A percentile compares a stretch with the other conserved stretches of the same genome.
phyloP scores from a whole-genome alignment of 2,797 vertebrate species.

The Paramormyrops hopkinsi region DNA sequence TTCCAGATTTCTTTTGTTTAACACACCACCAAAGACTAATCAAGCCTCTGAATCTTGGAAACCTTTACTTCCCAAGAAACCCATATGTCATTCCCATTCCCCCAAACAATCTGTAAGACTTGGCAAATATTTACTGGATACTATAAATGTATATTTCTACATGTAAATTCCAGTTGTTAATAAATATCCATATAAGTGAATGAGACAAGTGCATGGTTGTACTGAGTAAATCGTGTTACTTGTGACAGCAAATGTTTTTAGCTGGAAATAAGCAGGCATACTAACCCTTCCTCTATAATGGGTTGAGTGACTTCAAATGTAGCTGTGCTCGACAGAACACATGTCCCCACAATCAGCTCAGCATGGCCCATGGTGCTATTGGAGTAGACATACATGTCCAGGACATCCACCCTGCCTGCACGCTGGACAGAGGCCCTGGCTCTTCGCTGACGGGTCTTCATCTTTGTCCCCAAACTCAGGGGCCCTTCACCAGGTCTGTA shows the following conservation, averaged over 20 bases:
- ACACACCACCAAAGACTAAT: background rate
- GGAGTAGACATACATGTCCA: constrained; percentile 54
- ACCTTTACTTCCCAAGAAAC: background rate
- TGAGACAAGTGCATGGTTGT: background rate
- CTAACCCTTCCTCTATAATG: constrained; percentile 52
- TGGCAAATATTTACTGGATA: background rate
- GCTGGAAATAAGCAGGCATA: constrained; percentile 15
- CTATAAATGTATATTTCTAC: background rate
- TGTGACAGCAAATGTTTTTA: background rate
- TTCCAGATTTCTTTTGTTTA: background rate
- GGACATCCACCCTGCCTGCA: background rate
- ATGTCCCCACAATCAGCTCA: constrained; percentile 46
- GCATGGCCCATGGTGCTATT: constrained; percentile 36
- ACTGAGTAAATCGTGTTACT: background rate
- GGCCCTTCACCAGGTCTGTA: constrained; percentile 45
- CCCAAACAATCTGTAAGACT: background rate
- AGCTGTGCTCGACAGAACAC: constrained; percentile 38
- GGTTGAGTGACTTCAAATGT: constrained; percentile 34
- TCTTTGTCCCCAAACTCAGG: constrained; percentile 25
- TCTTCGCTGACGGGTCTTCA: background rate
- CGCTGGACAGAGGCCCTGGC: background rate
- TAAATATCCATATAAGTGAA: background rate
- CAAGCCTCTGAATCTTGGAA: background rate
- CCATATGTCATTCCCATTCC: background rate
- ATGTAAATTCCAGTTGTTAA: background rate